Evolutionary conservation across 2,113 vertebrate species (phyloP).

Genomic region (Archocentrus centrarchus): DNA sequence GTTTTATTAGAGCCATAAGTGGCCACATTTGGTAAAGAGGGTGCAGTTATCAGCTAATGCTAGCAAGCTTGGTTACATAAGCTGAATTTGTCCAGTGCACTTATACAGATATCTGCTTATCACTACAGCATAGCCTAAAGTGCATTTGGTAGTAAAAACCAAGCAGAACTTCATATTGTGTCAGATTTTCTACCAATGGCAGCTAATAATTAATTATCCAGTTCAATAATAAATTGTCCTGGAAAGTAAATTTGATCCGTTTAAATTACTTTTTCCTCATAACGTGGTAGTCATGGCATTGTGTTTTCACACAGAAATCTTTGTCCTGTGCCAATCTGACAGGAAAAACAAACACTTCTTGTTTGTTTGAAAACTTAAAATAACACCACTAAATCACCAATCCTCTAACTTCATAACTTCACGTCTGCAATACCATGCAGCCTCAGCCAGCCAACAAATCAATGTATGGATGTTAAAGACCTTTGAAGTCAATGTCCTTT

Average conservation of each 20-base stretch:
- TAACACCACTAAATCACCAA: not conserved
- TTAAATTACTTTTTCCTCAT: too few species aligned
- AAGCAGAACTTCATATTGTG: not conserved
- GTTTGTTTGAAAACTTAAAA: not conserved
- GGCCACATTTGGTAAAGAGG: not conserved
- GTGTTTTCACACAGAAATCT: too few species aligned
- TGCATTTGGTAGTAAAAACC: not conserved
- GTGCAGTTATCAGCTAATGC: not conserved
- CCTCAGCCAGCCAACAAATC: not conserved
- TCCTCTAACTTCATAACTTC: not conserved
- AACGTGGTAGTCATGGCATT: too few species aligned
- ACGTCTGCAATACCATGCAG: not conserved
- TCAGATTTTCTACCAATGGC: not conserved
- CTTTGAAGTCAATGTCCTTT: not conserved
- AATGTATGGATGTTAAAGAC: not conserved
- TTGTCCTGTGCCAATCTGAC: too few species aligned
- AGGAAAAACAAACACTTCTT: not conserved
- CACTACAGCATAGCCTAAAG: too few species aligned
- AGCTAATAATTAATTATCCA: not conserved
- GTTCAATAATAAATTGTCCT: too few species aligned
- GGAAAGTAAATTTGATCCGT: too few species aligned
- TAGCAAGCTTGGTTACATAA: not conserved
- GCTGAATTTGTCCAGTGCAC: not conserved
- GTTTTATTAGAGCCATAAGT: not conserved
- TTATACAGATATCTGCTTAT: not conserved